phyloP scores from a whole-genome alignment of 2,888 invertebrate species.

The Cheilosia vulpina region DNA sequence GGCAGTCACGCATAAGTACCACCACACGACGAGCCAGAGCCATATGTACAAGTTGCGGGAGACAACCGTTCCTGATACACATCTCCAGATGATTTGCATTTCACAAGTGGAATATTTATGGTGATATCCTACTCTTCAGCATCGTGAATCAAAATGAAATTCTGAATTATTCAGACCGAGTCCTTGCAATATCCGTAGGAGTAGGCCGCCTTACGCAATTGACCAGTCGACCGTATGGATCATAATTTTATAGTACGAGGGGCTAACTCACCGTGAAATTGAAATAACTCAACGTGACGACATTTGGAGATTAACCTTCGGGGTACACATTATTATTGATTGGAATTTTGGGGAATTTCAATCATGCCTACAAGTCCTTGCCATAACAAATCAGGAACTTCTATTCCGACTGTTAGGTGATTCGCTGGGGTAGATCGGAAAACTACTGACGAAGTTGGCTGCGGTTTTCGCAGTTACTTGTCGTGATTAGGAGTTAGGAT shows the following conservation, averaged over 20 bases:
- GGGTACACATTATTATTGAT: conserved; percentile 11
- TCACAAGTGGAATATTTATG: conserved; percentile 56
- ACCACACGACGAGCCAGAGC: not conserved
- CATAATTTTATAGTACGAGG: conserved; percentile 16
- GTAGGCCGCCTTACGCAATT: too few species aligned
- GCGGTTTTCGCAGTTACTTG: too few species aligned
- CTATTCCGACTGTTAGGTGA: too few species aligned
- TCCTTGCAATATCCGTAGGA: conserved; percentile 1
- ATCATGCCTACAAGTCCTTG: too few species aligned
- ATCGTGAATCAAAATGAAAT: conserved; percentile 38
- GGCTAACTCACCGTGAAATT: conserved; percentile 48
- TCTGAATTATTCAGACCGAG: conserved; percentile 9
- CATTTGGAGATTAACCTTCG: conserved; percentile 15
- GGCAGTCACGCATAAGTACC: not conserved
- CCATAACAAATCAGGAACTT: too few species aligned
- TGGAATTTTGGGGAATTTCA: not conserved
- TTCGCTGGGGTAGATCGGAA: too few species aligned
- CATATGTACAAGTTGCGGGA: not conserved
- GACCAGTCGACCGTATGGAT: conserved; percentile 5
- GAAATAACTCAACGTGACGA: conserved; percentile 41
- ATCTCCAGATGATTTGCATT: conserved; percentile 51
- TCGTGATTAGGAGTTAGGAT: too few species aligned
- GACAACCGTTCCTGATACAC: conserved; percentile 26
- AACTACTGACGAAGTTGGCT: too few species aligned
- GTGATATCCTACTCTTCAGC: not conserved